Evolutionary conservation across 2,113 vertebrate genomes (phyloP), one percentile per base, ranked within the genome.

Genomic region (Panurus biarmicus): DNA sequence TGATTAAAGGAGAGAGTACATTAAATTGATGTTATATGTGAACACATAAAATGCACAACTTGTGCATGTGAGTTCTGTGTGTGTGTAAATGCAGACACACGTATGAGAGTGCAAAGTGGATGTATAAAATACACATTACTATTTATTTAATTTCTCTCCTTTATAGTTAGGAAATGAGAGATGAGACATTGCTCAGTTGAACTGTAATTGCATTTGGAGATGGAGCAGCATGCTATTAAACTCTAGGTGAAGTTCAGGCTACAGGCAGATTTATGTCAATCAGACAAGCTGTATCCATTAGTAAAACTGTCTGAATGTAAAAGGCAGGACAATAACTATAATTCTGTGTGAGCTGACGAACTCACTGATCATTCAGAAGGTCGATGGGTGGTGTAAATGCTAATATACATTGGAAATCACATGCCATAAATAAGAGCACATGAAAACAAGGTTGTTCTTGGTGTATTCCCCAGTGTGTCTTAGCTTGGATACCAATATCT

Each of bases 1-100:
- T 95, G 96, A 96, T 97, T 97, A 96, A 94, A 97, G 87, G 95
- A 96, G 75, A 85, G 70, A 50, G 83, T 75, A 82, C 80, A 87
- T 96, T 95, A 93, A 94, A 94, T 13, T 81, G 92, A 91, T 82
- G 57, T 45, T 72, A 5, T 38, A 51, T 47, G 23, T 69, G 79
- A 95, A 67, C 61, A 54, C 50, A 69, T 73, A 69, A 70, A 82
- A 83, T 40, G 9, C 40, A 38, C 38, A 54, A 15, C 40, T 85
- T 4, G 2, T 85, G 70, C 60, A 11, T 35, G 8, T 22, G 74
- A 81, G 25, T 81, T 83, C 62, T 70, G 4, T 53, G 11, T 1
- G 1, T 56, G 25, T 0, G 0, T 53, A 85, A 85, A 58, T 28
- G 45, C 47, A 86, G 64, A 71, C 8, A 33, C 5, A 4, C 1